These are phyloP conservation scores for Thalpophila matura DNA, from an alignment of 2,888 invertebrate species.

Conservation along the genomic window DNA sequence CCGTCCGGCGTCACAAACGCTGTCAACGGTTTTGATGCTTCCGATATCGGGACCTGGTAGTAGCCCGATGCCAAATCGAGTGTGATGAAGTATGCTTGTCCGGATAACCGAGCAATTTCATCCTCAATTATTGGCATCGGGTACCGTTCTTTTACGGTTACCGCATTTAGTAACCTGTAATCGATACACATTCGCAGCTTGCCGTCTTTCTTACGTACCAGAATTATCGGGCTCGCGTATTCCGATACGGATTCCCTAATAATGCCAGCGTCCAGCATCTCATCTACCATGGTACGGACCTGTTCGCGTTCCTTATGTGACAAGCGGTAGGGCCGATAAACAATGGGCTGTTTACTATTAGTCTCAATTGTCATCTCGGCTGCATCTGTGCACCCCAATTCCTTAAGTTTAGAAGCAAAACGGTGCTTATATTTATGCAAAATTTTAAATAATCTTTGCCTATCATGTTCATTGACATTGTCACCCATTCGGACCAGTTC, in stretches of 20 bases:
- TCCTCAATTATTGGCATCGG: conserved; percentile 56
- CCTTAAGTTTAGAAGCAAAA: no score
- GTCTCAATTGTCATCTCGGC: not conserved
- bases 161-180: not conserved
- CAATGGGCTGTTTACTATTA: not conserved
- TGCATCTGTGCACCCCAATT: no score
- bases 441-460: no score
- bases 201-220: not conserved
- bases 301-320: not conserved
- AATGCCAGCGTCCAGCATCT: not conserved
- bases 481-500: no score
- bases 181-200: not conserved
- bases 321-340: not conserved
- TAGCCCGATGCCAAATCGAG: conserved; percentile 8
- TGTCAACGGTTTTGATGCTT: conserved; percentile 49
- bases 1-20: conserved; percentile 71
- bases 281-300: not conserved
- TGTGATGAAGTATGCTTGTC: no score
- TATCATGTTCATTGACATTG: no score
- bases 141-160: conserved; percentile 49
- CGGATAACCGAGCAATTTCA: conserved; percentile 18
- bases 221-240: not conserved
- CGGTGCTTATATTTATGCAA: no score
- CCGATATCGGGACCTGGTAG: conserved; percentile 18
- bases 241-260: not conserved